Base-by-base conservation (phyloP, 2,113 vertebrate genomes). In the Bujurquina vittata region DNA sequence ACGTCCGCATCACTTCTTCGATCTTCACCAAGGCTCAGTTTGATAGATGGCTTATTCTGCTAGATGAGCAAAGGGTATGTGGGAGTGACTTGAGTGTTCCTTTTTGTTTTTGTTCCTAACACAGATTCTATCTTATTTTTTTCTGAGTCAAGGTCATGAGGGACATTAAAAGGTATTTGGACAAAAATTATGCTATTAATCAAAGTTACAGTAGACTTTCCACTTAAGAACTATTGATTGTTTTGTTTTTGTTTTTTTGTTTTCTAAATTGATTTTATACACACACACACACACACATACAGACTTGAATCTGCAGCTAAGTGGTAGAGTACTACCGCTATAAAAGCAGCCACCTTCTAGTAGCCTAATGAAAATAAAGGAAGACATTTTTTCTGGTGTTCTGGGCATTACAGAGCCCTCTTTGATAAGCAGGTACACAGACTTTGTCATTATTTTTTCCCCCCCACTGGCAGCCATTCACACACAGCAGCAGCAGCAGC, bases 301-400 rank as follows among this genome's bases (percentile, higher is more conserved):
- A 59, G 57, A 62, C 52, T 37, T 59, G 33, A 55, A 60, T 49
- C 77, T 43, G 56, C n/a, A 15, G 37, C 62, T 73, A 74, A 84
- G 67, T 87, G 77, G 26, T 81, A 54, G 63, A 80, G 49, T 40
- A 83, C 74, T 80, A 75, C 58, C 76, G 61, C 74, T 63, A 60
- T 79, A 86, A 89, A 87, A 72, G 46, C 57, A 69, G 35, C 52
- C 60, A 26, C 52, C 81, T 73, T 35, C 69, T 67, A 83, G 78
- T 74, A 17, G 33, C 86, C 80, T 92, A 90, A 94, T 92, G 89
- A 92, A 87, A 91, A 93, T 91, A 59, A 92, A 90, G 86, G 83
- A 88, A 91, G 78, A 84, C 40, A 10, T 81, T 83, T 59, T 82
- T 49, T 81, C 31, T 3, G 10, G n/a, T 74, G 49, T 85, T 84